phyloP scores from a whole-genome alignment of 2,888 invertebrate genomes.

The Calameuta pallipes region DNA sequence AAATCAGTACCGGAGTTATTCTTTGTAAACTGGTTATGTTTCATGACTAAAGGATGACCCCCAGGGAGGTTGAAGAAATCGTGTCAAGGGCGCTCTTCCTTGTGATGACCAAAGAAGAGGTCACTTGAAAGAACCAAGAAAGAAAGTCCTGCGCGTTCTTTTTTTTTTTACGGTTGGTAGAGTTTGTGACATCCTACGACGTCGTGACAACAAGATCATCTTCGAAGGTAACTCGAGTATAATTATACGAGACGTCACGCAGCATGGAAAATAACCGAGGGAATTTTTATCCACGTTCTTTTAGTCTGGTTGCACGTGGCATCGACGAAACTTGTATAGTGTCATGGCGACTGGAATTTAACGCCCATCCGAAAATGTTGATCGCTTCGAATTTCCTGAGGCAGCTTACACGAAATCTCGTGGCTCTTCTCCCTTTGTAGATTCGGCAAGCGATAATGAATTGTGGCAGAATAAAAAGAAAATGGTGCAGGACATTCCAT shows the following conservation, averaged over 20 bases:
- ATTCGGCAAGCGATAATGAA: background rate
- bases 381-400: background rate
- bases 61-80: constrained; percentile 20
- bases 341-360: background rate
- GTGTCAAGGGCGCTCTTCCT: constrained; percentile 37
- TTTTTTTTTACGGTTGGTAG: background rate
- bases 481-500: background rate
- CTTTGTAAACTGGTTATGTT: background rate
- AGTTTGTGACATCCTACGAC: background rate
- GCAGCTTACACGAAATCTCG: background rate
- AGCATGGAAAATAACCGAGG: background rate
- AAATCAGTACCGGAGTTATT: background rate
- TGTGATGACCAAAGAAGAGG: background rate
- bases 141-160: background rate
- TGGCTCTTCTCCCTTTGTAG: background rate
- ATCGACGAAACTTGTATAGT: background rate
- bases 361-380: background rate
- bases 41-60: background rate
- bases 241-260: constrained; percentile 1
- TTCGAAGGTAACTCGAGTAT: constrained; percentile 3
- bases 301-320: background rate
- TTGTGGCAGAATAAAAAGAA: background rate
- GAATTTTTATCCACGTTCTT: background rate
- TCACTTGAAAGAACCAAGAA: background rate
- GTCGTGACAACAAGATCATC: constrained; percentile 1